A percentile compares a stretch with the other conserved stretches of the same genome.
phyloP scores from a whole-genome alignment of 1,140 invertebrate species.

The Magallana ariakensis region DNA sequence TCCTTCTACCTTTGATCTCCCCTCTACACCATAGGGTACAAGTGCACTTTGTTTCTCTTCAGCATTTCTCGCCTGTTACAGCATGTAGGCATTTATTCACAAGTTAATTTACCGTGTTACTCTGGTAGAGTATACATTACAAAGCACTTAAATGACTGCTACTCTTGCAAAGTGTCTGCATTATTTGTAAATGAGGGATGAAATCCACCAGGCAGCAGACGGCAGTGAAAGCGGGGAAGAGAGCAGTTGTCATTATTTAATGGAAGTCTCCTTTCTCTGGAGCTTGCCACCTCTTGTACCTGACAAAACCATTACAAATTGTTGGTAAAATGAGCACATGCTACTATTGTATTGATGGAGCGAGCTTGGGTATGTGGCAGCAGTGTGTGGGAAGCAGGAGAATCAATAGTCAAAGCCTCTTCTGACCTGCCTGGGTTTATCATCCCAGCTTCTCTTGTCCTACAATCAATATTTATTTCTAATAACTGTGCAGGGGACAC shows the following conservation, averaged over 20 bases:
- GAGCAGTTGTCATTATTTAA: neutral
- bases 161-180: slow-evolving; percentile 7
- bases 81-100: neutral
- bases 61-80: neutral
- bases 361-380: too few species aligned
- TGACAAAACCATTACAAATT: slow-evolving; percentile 25
- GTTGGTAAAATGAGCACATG: slow-evolving; percentile 24
- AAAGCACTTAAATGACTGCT: slow-evolving; percentile 31
- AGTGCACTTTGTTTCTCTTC: neutral
- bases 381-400: neutral
- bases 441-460: slow-evolving; percentile 7
- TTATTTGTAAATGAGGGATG: slow-evolving; percentile 24
- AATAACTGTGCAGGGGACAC: slow-evolving; percentile 30
- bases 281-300: neutral
- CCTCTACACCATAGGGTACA: neutral
- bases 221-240: neutral
- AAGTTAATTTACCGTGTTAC: slow-evolving; percentile 26
- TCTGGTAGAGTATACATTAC: neutral
- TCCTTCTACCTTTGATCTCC: neutral
- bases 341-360: slow-evolving; percentile 11
- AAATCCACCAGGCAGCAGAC: neutral
- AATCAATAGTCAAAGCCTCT: slow-evolving; percentile 23
- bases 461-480: slow-evolving; percentile 36
- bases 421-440: slow-evolving; percentile 1
- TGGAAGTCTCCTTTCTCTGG: neutral